These are phyloP conservation scores for Meandrusa payeni DNA, from an alignment of 2,888 invertebrate species.

Conservation along the genomic window DNA sequence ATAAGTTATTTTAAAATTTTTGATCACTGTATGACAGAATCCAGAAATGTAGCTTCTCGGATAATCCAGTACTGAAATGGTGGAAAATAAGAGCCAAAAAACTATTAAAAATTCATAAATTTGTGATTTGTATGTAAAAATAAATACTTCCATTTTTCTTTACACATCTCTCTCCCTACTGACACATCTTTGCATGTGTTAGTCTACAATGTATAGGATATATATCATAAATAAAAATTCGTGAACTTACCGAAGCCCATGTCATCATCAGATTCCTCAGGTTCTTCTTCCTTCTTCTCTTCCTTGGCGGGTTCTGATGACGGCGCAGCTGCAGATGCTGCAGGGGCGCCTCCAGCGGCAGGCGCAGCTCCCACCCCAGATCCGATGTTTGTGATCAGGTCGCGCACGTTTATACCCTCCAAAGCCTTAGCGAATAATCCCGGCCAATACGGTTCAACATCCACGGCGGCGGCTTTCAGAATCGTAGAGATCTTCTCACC, in stretches of 20 bases:
- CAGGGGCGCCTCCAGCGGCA: slow-evolving; percentile 85
- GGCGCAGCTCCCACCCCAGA: slow-evolving; percentile 94
- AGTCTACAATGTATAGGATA: too few species aligned
- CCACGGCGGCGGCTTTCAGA: slow-evolving; percentile 97
- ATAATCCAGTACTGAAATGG: too few species aligned
- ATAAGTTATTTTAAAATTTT: too few species aligned
- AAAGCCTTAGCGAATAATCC: slow-evolving; percentile 98
- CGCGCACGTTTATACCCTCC: slow-evolving; percentile 96
- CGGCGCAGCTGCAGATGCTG: slow-evolving; percentile 84
- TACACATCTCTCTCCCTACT: too few species aligned
- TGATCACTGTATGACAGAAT: too few species aligned
- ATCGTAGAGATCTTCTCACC: slow-evolving; percentile 98
- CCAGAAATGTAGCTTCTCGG: too few species aligned
- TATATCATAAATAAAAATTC: slow-evolving; percentile 1
- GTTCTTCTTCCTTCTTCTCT: slow-evolving; percentile 89
- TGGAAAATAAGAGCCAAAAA: too few species aligned
- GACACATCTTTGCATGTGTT: too few species aligned
- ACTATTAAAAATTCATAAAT: too few species aligned
- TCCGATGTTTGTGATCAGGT: slow-evolving; percentile 95
- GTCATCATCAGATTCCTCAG: slow-evolving; percentile 93
- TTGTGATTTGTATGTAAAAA: too few species aligned
- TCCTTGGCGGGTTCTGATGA: slow-evolving; percentile 85
- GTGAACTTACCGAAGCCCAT: slow-evolving; percentile 92
- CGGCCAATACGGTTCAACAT: slow-evolving; percentile 99
- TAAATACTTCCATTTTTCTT: too few species aligned